These are phyloP conservation scores for Emydocephalus ijimae DNA, from an alignment of 2,113 vertebrate genomes.

Conservation along the genomic window DNA sequence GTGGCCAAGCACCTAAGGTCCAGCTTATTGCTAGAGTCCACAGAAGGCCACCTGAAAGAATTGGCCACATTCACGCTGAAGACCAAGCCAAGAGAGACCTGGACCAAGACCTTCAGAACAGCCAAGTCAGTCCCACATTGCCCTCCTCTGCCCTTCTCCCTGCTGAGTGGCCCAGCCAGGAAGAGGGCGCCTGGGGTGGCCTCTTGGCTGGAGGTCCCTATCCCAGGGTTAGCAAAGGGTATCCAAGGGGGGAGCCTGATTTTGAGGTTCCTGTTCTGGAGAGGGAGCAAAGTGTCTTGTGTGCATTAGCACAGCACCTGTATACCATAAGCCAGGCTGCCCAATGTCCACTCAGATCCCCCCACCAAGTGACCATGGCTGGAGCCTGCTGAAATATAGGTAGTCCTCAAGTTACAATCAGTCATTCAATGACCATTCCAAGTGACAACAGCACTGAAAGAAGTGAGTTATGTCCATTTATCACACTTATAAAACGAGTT, in stretches of 20 bases:
- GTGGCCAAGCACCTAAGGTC: background rate
- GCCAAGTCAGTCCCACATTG: background rate
- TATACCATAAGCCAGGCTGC: background rate
- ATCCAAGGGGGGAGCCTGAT: background rate
- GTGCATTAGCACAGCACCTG: background rate
- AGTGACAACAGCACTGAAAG: background rate
- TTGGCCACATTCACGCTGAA: background rate
- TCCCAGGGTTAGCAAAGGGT: background rate
- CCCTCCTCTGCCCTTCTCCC: background rate
- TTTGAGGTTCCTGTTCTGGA: background rate
- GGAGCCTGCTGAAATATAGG: background rate
- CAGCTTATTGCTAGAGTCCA: background rate
- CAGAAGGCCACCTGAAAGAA: background rate
- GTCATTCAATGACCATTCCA: background rate
- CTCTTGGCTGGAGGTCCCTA: background rate
- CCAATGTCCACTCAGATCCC: background rate
- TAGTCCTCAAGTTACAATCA: background rate
- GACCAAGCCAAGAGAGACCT: background rate
- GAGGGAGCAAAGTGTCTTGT: background rate
- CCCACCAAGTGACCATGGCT: background rate
- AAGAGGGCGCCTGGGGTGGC: background rate
- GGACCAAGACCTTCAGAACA: no score
- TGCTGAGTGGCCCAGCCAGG: background rate
- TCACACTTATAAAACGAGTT: background rate
- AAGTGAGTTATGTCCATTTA: background rate